These are phyloP conservation scores for Sepioteuthis lessoniana DNA, from an alignment of 2,888 invertebrate genomes.

Conservation along the genomic window DNA sequence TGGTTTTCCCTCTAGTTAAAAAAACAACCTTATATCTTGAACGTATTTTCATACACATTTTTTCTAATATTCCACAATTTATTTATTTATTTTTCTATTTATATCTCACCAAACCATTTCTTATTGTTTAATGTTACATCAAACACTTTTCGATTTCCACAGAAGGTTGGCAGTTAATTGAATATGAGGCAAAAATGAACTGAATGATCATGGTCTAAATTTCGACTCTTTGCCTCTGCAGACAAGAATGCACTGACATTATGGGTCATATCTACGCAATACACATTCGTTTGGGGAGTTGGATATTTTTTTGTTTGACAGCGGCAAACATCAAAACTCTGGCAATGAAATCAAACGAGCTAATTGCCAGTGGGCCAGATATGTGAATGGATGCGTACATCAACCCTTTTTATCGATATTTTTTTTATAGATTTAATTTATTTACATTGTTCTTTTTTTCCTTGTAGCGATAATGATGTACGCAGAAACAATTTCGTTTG, in stretches of 20 bases:
- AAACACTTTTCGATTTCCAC: background rate
- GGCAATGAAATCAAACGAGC: background rate
- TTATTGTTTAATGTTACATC: background rate
- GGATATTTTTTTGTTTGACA: background rate
- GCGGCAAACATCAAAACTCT: background rate
- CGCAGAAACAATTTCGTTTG: background rate
- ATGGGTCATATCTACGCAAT: background rate
- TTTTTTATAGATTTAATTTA: background rate
- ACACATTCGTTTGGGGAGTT: background rate
- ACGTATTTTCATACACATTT: background rate
- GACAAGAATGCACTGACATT: background rate
- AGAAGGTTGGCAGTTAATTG: background rate
- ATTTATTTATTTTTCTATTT: background rate
- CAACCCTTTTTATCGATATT: background rate
- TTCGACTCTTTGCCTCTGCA: too few species aligned
- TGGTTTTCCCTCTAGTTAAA: too few species aligned
- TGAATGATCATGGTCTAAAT: background rate
- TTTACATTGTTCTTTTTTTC: background rate
- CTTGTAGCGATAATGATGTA: background rate
- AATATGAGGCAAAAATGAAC: background rate
- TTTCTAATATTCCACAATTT: background rate
- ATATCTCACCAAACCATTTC: background rate
- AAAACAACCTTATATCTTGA: too few species aligned
- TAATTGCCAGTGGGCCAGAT: background rate
- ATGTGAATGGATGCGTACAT: background rate